These are phyloP conservation scores for Nothoprocta perdicaria DNA, from an alignment of 2,113 vertebrate species.

Conservation along the genomic window DNA sequence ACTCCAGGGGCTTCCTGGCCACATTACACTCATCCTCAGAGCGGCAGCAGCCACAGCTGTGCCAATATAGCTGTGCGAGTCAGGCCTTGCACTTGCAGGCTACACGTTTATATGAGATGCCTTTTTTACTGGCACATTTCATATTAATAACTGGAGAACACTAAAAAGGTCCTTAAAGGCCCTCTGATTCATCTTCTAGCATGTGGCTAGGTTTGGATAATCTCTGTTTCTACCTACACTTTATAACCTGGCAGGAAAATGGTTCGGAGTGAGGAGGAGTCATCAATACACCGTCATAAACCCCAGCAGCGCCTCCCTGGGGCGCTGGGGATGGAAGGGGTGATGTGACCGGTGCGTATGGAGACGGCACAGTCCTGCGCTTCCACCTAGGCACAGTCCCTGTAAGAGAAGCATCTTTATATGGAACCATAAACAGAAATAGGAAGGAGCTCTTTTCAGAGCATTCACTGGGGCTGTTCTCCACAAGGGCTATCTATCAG, in stretches of 20 bases:
- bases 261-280: neutral
- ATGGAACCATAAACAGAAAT: too few species aligned
- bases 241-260: neutral
- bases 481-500: neutral
- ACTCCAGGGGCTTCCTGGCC: neutral
- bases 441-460: neutral
- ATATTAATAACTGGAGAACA: neutral
- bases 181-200: neutral
- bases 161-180: neutral
- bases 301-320: neutral
- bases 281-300: neutral
- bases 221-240: neutral
- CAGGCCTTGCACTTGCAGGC: neutral
- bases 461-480: neutral
- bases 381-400: neutral
- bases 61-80: neutral
- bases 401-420: neutral
- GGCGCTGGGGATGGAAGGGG: neutral
- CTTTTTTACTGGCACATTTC: neutral
- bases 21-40: neutral
- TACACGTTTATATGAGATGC: neutral
- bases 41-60: fast-evolving
- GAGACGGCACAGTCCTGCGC: neutral
- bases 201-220: too few species aligned
- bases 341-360: neutral